Evolutionary conservation across 2,797 vertebrate genomes (phyloP).

Genomic region (Sarcoramphus papa): DNA sequence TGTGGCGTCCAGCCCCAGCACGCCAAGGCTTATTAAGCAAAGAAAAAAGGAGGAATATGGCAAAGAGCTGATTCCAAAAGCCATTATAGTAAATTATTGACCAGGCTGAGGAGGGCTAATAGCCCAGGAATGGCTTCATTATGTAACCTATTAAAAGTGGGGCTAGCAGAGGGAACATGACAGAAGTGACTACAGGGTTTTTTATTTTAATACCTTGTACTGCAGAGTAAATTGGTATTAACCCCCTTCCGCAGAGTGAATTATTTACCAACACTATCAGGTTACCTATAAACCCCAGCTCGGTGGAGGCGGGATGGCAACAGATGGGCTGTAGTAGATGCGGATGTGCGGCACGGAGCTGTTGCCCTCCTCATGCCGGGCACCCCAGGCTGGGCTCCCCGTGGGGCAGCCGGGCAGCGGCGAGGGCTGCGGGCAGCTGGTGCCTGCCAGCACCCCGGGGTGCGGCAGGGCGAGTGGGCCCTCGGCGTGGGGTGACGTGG

Average conservation of each 20-base stretch:
- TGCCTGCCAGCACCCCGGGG: neutral
- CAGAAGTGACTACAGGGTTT: conserved; percentile 45
- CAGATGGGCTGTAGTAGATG: neutral
- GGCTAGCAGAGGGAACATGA: conserved; percentile 29
- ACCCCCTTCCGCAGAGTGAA: conserved; percentile 46
- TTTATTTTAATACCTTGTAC: conserved; percentile 51
- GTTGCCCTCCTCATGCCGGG: neutral
- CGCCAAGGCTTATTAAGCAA: neutral
- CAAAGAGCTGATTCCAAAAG: conserved; percentile 30
- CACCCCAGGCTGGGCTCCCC: neutral
- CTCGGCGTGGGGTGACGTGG: neutral
- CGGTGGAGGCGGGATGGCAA: neutral
- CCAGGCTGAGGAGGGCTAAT: conserved; percentile 52
- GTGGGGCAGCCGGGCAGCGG: neutral
- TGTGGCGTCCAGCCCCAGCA: neutral
- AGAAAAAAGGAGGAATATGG: neutral
- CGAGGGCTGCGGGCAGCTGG: neutral
- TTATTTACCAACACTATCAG: conserved; percentile 32
- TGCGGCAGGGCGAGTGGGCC: neutral
- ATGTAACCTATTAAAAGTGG: conserved; percentile 67
- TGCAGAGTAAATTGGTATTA: conserved; percentile 34
- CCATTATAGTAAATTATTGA: conserved; percentile 60
- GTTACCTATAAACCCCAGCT: neutral
- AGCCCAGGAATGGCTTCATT: conserved; percentile 58
- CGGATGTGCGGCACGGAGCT: neutral